These are phyloP conservation scores for Portevinia maculata DNA, from an alignment of 2,888 invertebrate species.

Conservation along the genomic window DNA sequence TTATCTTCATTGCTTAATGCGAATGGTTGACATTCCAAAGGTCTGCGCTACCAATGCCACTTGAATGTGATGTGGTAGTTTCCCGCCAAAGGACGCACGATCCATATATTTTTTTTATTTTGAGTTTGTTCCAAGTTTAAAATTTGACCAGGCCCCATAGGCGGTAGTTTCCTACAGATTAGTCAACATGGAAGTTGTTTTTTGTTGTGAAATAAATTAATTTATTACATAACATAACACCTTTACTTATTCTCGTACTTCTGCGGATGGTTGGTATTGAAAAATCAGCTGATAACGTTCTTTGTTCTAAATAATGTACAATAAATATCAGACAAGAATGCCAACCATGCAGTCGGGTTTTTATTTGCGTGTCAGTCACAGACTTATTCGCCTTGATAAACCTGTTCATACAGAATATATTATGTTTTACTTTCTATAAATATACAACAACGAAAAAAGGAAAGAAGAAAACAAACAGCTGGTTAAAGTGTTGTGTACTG, in stretches of 20 bases:
- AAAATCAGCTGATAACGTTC: too few relatives aligned
- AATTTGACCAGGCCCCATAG: constrained; percentile 2
- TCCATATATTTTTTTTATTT: background rate
- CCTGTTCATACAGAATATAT: constrained; percentile 24
- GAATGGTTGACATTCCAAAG: background rate
- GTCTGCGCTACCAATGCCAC: background rate
- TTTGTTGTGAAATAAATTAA: too few relatives aligned
- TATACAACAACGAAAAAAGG: constrained; percentile 5
- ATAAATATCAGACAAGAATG: background rate
- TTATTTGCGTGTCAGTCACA: background rate
- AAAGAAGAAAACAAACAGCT: constrained; percentile 12
- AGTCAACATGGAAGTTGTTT: too few relatives aligned
- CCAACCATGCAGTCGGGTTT: background rate
- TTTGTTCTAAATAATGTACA: constrained; percentile 1
- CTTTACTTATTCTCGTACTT: too few relatives aligned
- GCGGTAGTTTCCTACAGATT: background rate
- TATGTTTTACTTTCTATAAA: constrained; percentile 50
- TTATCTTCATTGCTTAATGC: background rate
- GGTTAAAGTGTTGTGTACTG: background rate
- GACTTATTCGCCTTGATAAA: constrained; percentile 7
- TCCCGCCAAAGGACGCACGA: constrained; percentile 36
- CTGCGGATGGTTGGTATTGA: too few relatives aligned
- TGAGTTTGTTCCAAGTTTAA: background rate
- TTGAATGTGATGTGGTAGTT: background rate
- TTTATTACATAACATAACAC: too few relatives aligned